Conservation (phyloP, 2,797 vertebrate genomes). For the Notoglanidium macrostoma region DNA sequence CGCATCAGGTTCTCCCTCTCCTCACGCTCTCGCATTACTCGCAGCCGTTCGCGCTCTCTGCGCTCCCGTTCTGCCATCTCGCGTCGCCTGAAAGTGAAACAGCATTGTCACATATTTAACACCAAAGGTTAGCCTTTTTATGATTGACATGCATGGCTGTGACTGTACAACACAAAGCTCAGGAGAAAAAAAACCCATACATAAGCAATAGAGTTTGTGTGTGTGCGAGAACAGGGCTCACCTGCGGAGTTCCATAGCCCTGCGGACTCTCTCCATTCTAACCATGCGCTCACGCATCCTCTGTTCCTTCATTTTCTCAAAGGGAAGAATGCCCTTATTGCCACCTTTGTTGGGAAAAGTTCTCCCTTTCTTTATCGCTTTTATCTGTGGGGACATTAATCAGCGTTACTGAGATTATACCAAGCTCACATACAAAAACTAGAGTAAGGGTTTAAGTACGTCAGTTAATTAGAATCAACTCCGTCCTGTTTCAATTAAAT, state of each 20-base stretch:
- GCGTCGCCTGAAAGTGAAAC: constrained; percentile 76
- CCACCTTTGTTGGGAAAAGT: constrained; percentile 58
- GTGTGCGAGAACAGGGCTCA: constrained; percentile 59
- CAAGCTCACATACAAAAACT: neutral
- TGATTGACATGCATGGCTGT: neutral
- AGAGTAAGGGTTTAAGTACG: neutral
- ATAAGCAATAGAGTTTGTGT: neutral
- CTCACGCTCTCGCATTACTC: constrained; percentile 80
- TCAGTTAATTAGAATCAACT: neutral
- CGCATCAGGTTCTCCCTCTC: constrained; percentile 90
- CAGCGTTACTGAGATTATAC: neutral
- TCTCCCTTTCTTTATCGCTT: constrained; percentile 76
- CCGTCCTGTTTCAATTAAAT: neutral
- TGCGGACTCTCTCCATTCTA: constrained; percentile 85
- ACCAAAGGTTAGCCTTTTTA: neutral
- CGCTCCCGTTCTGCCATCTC: constrained; percentile 74
- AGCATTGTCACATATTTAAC: neutral
- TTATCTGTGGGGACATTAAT: constrained; percentile 69
- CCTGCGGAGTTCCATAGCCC: constrained; percentile 91
- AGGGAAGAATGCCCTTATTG: constrained; percentile 88
- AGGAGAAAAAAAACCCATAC: neutral
- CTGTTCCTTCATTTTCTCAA: constrained; percentile 98
- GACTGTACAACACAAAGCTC: neutral
- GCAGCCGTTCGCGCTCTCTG: constrained; percentile 87
- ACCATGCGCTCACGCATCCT: constrained; percentile 87